Conservation (phyloP, 2,113 vertebrate species). For the Myrmophylax atrothorax region DNA sequence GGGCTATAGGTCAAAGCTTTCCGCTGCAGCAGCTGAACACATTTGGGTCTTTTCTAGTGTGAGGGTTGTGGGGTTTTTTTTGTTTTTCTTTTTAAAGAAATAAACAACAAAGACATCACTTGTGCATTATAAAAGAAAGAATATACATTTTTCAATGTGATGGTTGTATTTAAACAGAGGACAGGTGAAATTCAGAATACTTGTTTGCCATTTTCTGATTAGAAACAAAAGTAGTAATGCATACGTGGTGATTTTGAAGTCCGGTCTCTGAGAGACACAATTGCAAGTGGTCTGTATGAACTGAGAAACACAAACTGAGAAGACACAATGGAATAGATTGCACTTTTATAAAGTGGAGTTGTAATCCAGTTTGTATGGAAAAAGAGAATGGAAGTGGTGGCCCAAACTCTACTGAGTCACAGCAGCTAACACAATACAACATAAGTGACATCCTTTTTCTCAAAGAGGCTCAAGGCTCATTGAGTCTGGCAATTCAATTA, state of each 20-base stretch:
- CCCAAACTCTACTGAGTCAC: constrained; percentile 53
- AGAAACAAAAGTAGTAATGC: constrained; percentile 4
- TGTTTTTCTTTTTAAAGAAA: neutral
- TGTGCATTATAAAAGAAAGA: neutral
- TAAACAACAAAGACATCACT: neutral
- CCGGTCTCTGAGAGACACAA: constrained; percentile 19
- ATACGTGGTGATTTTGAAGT: constrained; percentile 27
- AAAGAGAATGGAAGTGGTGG: constrained; percentile 62
- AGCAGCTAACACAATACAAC: constrained; percentile 55
- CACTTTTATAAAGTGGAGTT: constrained; percentile 58
- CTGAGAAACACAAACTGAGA: constrained; percentile 18
- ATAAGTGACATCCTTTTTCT: constrained; percentile 59
- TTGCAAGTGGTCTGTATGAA: neutral
- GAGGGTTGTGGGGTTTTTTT: neutral
- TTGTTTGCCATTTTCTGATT: neutral
- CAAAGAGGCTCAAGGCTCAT: constrained; percentile 62
- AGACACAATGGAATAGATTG: constrained; percentile 54
- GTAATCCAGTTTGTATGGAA: constrained; percentile 71
- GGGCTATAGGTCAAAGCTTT: neutral
- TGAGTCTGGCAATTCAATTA: constrained; percentile 75
- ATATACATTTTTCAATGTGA: neutral
- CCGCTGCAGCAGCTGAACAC: neutral
- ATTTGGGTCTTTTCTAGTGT: neutral
- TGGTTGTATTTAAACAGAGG: neutral
- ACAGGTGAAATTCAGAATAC: neutral